Evolutionary conservation across 92 coral and sea anemone genomes (phyloP).

Genomic region (Parazoanthus swiftii): DNA sequence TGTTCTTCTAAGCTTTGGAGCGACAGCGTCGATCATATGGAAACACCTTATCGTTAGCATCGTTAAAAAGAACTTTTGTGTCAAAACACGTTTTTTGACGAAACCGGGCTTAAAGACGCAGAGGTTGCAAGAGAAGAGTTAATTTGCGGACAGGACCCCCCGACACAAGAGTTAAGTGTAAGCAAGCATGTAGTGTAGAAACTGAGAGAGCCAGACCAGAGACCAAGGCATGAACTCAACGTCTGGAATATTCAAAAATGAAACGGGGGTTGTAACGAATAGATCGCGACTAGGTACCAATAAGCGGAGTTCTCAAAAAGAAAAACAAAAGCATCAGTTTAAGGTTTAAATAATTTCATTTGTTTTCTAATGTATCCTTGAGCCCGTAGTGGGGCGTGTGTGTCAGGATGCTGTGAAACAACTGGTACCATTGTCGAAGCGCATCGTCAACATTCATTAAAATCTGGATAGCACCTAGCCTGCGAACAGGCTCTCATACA

Average conservation of each 20-base stretch:
- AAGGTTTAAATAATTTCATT: too few species aligned
- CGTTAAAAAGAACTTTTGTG: neutral
- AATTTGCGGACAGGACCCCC: conserved; percentile 15
- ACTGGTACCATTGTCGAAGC: conserved; percentile 22
- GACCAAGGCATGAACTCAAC: conserved; percentile 2
- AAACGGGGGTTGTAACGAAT: neutral
- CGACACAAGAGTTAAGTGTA: conserved; percentile 2
- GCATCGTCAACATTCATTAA: neutral
- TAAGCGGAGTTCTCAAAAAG: too few species aligned
- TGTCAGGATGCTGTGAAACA: conserved; percentile 6
- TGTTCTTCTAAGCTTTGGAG: neutral
- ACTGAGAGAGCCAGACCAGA: conserved; percentile 14
- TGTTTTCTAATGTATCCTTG: neutral
- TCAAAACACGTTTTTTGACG: conserved; percentile 13
- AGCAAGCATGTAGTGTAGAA: conserved; percentile 15
- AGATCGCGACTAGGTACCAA: conserved; percentile 6
- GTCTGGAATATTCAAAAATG: neutral
- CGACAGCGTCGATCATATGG: neutral
- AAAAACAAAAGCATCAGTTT: too few species aligned
- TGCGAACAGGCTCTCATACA: conserved; percentile 13
- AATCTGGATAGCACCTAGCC: neutral
- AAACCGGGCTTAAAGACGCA: conserved; percentile 9
- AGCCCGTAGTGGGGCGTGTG: too few species aligned
- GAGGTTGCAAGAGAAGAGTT: conserved; percentile 12
- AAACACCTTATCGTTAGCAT: neutral